phyloP scores from a whole-genome alignment of 2,797 vertebrate species.

The Falco columbarius region DNA sequence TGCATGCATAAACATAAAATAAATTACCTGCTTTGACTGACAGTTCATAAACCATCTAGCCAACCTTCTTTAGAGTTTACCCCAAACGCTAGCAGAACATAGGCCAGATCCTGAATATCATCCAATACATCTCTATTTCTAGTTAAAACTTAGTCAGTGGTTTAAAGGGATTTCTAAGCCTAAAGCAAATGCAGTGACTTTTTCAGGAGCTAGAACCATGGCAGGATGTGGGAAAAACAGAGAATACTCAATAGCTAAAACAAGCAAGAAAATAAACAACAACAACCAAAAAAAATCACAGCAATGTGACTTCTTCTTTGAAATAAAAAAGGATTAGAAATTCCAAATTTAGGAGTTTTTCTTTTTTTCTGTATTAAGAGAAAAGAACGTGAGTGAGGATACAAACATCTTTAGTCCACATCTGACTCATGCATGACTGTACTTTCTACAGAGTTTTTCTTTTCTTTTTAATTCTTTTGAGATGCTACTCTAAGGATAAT shows the following conservation, averaged over 20 bases:
- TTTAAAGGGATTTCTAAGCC: conserved; percentile 8
- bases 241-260: background rate
- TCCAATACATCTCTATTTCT: background rate
- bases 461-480: background rate
- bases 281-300: background rate
- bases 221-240: conserved; percentile 32
- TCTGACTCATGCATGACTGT: background rate
- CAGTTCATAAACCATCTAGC: background rate
- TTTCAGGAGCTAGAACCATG: conserved; percentile 8
- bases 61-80: background rate
- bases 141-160: background rate
- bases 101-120: background rate
- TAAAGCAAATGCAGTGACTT: background rate
- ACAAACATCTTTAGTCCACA: background rate
- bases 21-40: background rate
- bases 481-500: background rate
- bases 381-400: background rate
- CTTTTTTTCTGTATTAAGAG: background rate
- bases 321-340: background rate
- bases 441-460: background rate
- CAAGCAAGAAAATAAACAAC: background rate
- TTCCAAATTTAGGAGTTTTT: background rate
- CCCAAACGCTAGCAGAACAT: background rate
- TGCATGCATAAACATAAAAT: background rate
- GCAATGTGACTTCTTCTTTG: background rate